These are phyloP conservation scores for Sakesphorus luctuosus DNA, from an alignment of 2,113 vertebrate genomes.

Conservation along the genomic window DNA sequence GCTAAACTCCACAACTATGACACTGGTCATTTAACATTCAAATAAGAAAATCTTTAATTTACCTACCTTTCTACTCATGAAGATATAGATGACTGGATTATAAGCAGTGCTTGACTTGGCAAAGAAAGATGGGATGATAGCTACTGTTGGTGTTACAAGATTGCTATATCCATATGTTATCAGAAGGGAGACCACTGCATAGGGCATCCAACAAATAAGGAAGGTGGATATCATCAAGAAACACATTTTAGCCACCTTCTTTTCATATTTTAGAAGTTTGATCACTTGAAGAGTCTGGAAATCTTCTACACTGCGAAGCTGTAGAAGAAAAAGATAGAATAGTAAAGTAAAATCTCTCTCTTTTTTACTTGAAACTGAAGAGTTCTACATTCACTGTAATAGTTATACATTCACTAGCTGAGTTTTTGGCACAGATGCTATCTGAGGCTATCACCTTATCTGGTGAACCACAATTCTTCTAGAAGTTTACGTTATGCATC, in stretches of 20 bases:
- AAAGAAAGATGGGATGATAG: constrained; percentile 88
- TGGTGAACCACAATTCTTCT: not conserved
- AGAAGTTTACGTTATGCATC: not conserved
- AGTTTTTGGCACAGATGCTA: not conserved
- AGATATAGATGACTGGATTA: constrained; percentile 90
- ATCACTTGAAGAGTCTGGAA: constrained; percentile 89
- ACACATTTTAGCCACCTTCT: constrained; percentile 90
- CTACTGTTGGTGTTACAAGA: constrained; percentile 84
- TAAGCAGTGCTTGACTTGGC: constrained; percentile 90
- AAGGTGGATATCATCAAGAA: constrained; percentile 89
- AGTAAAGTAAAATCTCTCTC: not conserved
- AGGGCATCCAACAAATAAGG: constrained; percentile 91
- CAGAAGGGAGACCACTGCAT: constrained; percentile 86
- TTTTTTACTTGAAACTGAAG: not conserved
- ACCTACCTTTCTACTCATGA: constrained; percentile 92
- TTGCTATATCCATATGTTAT: constrained; percentile 83
- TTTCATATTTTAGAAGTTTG: constrained; percentile 90
- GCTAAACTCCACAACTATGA: not conserved
- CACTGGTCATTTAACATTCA: not conserved
- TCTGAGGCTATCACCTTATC: not conserved
- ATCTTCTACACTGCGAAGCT: constrained; percentile 89
- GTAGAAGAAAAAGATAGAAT: not conserved
- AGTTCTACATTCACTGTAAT: not conserved
- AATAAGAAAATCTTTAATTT: not conserved
- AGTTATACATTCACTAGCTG: not conserved